These are phyloP conservation scores for Calephelis perditalis DNA, from an alignment of 2,888 invertebrate species.

Conservation along the genomic window DNA sequence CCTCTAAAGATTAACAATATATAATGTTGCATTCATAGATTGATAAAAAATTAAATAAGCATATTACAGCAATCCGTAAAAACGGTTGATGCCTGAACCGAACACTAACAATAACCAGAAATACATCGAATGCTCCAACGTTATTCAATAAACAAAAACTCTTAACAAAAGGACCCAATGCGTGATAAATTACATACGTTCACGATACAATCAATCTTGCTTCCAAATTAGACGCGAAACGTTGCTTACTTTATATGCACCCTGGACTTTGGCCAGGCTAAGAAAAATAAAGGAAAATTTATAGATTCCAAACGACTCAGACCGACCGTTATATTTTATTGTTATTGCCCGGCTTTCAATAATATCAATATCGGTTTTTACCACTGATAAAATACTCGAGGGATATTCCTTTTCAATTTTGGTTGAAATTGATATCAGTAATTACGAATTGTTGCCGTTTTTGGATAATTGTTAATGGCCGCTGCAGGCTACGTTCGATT, in stretches of 20 bases:
- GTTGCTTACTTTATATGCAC: constrained; percentile 48
- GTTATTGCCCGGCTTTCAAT: constrained; percentile 57
- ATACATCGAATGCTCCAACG: constrained; percentile 20
- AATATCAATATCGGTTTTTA: constrained; percentile 48
- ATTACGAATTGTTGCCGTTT: constrained; percentile 2
- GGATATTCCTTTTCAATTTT: constrained; percentile 24
- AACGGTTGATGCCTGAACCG: background rate
- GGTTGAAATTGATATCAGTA: constrained; percentile 4
- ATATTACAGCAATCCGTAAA: background rate
- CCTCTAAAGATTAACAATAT: too few relatives aligned
- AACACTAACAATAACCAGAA: background rate
- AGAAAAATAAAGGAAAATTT: constrained; percentile 55
- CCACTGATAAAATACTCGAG: constrained; percentile 42
- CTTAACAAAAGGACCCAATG: constrained; percentile 43
- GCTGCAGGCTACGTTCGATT: background rate
- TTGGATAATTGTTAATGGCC: background rate
- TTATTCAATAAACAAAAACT: constrained; percentile 43
- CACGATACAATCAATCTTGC: constrained; percentile 52
- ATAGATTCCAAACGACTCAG: constrained; percentile 37
- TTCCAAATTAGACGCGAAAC: constrained; percentile 46
- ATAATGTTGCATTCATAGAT: too few relatives aligned
- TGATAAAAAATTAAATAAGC: too few relatives aligned
- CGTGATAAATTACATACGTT: constrained; percentile 51
- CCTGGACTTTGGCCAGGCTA: constrained; percentile 47
- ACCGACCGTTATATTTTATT: constrained; percentile 63